These are phyloP conservation scores for Spatulosminthurus flaviceps DNA, from an alignment of 2,888 invertebrate species.

Conservation along the genomic window DNA sequence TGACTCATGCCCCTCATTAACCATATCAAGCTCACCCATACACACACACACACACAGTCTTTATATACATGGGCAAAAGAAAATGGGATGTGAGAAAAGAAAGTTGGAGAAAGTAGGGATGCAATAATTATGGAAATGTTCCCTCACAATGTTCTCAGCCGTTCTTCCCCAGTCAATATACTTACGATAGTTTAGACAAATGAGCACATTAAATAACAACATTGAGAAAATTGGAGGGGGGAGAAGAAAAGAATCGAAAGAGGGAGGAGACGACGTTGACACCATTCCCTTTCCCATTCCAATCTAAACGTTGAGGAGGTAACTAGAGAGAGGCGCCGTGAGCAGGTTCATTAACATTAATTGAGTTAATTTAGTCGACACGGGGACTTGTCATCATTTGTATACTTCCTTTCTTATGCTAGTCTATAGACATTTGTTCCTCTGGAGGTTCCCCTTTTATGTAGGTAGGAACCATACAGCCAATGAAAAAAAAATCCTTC, in stretches of 20 bases:
- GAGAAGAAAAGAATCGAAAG: neutral
- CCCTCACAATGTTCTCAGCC: neutral
- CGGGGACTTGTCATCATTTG: constrained; percentile 27
- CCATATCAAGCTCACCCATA: no score
- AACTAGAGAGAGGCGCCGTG: neutral
- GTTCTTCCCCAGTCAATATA: no score
- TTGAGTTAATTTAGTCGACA: constrained; percentile 28
- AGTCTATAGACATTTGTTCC: no score
- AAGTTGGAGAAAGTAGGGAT: neutral
- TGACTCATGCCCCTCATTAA: no score
- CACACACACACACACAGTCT: no score
- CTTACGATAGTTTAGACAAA: neutral
- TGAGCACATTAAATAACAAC: neutral
- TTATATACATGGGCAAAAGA: no score
- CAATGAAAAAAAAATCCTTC: no score
- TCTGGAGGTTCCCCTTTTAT: no score
- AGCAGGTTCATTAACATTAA: constrained; percentile 30
- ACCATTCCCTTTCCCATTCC: neutral
- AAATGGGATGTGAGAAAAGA: neutral
- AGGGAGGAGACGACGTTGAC: neutral
- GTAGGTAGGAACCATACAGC: no score
- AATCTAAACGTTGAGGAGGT: neutral
- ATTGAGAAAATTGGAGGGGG: neutral
- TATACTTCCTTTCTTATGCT: no score
- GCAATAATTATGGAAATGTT: neutral